A percentile compares a stretch with the other conserved stretches of the same genome.
Evolutionary conservation across 2,888 invertebrate species (phyloP).

Genomic region (Melieria omissa): DNA sequence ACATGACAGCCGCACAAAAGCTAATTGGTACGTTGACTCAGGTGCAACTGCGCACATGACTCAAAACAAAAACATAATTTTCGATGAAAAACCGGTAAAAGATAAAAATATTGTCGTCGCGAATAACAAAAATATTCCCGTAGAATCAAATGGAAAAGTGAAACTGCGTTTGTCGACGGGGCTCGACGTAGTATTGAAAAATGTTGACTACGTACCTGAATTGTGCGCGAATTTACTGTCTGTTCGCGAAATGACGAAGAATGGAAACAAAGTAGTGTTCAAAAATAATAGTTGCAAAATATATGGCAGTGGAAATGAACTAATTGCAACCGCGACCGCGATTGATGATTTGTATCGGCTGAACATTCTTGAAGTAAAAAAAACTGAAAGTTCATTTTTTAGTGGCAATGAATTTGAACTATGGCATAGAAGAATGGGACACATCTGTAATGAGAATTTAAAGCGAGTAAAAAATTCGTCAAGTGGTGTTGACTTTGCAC

Average conservation of each 20-base stretch:
- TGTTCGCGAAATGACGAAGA: conserved; percentile 38
- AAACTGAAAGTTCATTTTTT: conserved; percentile 7
- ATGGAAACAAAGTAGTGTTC: conserved; percentile 29
- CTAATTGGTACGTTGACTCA: conserved; percentile 29
- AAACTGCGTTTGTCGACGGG: conserved; percentile 13
- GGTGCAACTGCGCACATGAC: conserved; percentile 38
- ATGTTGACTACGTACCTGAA: conserved; percentile 41
- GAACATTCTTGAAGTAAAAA: conserved; percentile 6
- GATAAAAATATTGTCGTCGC: conserved; percentile 13
- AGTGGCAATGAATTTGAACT: neutral
- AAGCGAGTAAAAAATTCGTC: conserved; percentile 15
- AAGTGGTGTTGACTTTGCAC: conserved; percentile 29
- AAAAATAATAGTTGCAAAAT: conserved; percentile 5
- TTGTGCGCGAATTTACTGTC: conserved; percentile 39
- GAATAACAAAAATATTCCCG: conserved; percentile 15
- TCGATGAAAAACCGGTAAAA: conserved; percentile 16
- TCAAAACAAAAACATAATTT: conserved; percentile 20
- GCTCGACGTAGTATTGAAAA: neutral
- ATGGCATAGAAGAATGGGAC: conserved; percentile 26
- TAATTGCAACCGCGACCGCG: conserved; percentile 7
- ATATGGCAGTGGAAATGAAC: neutral
- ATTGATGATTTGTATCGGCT: neutral
- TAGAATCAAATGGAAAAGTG: conserved; percentile 3
- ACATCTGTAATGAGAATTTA: conserved; percentile 25
- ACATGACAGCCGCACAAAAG: no score